Percentiles rank a stretch among this genome's conserved stretches.
Conservation (phyloP, 2,888 invertebrate genomes). For the Perithous albicinctus region DNA sequence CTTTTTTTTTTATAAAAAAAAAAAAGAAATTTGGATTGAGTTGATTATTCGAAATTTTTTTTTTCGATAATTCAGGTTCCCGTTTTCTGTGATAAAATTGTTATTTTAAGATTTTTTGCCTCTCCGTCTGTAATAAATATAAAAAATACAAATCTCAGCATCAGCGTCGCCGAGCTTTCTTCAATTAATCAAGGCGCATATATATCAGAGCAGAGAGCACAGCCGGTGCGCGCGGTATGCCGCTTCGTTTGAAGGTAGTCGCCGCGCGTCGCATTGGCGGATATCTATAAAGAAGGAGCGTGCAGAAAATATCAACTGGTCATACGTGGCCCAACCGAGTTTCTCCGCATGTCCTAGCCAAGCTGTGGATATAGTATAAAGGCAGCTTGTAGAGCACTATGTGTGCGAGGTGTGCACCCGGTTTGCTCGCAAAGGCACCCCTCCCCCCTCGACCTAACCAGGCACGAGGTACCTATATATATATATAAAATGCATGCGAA, state of each 20-base stretch:
- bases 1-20: no score
- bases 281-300: slow-evolving; percentile 66
- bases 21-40: no score
- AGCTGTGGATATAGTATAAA: slow-evolving; percentile 21
- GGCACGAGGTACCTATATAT: neutral
- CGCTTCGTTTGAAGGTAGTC: slow-evolving; percentile 65
- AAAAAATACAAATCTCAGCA: no score
- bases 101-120: neutral
- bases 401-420: neutral
- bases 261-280: slow-evolving; percentile 67
- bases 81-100: neutral
- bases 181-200: slow-evolving; percentile 28
- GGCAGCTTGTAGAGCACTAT: slow-evolving; percentile 24
- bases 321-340: slow-evolving; percentile 84
- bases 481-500: slow-evolving; percentile 9
- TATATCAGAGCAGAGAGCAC: neutral
- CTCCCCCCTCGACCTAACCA: no score
- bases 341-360: slow-evolving; percentile 78
- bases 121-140: neutral
- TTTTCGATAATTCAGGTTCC: neutral
- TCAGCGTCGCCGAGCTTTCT: neutral
- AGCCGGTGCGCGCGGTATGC: slow-evolving; percentile 17
- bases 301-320: slow-evolving; percentile 65
- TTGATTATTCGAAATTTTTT: neutral
- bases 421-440: slow-evolving; percentile 6